Percentiles rank a stretch among this genome's conserved stretches.
These are phyloP conservation scores for Eubucco bourcierii DNA, from an alignment of 2,113 vertebrate genomes.

Conservation along the genomic window DNA sequence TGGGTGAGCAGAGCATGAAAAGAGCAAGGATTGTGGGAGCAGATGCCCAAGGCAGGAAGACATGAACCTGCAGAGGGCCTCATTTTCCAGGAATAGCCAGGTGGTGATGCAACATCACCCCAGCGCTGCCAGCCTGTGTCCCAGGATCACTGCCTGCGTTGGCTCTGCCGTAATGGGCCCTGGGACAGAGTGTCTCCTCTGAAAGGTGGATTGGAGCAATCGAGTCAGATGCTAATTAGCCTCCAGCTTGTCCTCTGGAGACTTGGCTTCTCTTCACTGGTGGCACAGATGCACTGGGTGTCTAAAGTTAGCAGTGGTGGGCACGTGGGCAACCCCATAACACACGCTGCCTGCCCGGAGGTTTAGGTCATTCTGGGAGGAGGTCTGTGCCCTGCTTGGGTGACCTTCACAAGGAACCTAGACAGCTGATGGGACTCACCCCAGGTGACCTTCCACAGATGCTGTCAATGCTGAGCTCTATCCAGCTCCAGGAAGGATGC, in stretches of 20 bases:
- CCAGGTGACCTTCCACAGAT: neutral
- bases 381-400: neutral
- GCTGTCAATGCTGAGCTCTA: neutral
- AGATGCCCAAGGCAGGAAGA: neutral
- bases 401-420: neutral
- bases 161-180: accelerated
- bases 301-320: neutral
- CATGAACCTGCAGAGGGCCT: neutral
- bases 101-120: neutral
- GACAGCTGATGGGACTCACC: neutral
- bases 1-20: neutral
- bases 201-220: neutral
- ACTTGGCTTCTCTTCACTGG: neutral
- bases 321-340: neutral
- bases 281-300: accelerated
- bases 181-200: neutral
- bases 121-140: neutral
- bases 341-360: neutral
- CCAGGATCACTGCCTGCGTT: neutral
- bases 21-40: neutral
- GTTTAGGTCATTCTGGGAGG: neutral
- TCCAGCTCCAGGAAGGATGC: neutral
- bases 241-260: neutral
- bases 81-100: neutral
- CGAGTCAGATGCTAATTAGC: neutral